Base-by-base conservation (phyloP, 2,113 vertebrate species). In the Dasypus novemcinctus region DNA sequence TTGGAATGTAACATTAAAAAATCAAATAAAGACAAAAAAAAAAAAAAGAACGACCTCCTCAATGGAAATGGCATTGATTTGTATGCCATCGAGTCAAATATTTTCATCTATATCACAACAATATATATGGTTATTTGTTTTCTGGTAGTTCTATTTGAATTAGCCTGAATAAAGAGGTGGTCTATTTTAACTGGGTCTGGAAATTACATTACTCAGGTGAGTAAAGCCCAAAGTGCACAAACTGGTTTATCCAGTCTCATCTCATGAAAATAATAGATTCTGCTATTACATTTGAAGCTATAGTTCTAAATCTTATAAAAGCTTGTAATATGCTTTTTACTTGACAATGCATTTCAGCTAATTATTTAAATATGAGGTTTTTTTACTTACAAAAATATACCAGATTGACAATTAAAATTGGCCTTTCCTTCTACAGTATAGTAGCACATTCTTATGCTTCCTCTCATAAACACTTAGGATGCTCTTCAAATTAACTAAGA, bases 311-410 rank as follows among this genome's bases (percentile, higher is more conserved):
- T 87, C 29, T 87, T 68, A 36, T 63, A 71, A 80, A 71, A 78
- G 54, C 31, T 68, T 96, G 29, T 59, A 96, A 95, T 91, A 93
- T 91, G 49, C 86, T 84, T 93, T 71, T 25, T 91, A 91, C 36
- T 85, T 71, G 52, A 89, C 49, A 71, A 9, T 83, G 27, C 41
- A 76, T 76, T 90, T 87, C 83, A 93, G 36, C 25, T 94, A 94
- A 87, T 89, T 95, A 80, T 95, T 95, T 91, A 93, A 87, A 59
- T 83, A 76, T 12, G 31, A 81, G 76, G 71, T 68, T 82, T 68
- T 82, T 86, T 92, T 93, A 61, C 43, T 87, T 76, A 68, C 31
- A 85, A 59, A 93, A 91, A 90, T 87, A 1, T 61, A 49, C 7
- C 18, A 25, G 5, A 7, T 14, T 83, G 17, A 90, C 11, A 95